These are phyloP conservation scores for Nephotettix cincticeps DNA, from an alignment of 1,140 invertebrate genomes.

Conservation along the genomic window DNA sequence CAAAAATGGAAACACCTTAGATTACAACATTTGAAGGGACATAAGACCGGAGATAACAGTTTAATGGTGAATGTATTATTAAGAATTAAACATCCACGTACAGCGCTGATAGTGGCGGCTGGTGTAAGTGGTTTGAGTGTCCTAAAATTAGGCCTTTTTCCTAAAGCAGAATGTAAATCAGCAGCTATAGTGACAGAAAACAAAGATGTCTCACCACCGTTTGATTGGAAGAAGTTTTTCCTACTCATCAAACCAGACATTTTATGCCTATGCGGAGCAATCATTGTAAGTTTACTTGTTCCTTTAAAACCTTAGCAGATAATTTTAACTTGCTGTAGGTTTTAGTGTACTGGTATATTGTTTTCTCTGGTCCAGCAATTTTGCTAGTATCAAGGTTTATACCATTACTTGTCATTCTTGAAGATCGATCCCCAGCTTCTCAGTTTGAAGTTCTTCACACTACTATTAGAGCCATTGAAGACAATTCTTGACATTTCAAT, in stretches of 20 bases:
- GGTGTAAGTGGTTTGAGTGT: not conserved
- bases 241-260: constrained; percentile 59
- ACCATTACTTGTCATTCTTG: not conserved
- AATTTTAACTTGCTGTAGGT: not conserved
- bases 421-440: constrained; percentile 13
- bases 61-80: too few relatives aligned
- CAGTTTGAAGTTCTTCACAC: constrained; percentile 22
- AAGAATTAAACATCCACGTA: too few relatives aligned
- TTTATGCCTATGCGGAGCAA: constrained; percentile 55
- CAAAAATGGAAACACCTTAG: too few relatives aligned
- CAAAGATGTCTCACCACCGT: not conserved
- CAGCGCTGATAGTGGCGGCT: not conserved
- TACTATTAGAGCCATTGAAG: constrained; percentile 19
- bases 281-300: constrained; percentile 52
- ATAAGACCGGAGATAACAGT: too few relatives aligned
- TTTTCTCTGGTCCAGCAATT: not conserved
- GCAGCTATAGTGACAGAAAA: constrained; percentile 1
- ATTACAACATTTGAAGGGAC: too few relatives aligned
- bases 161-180: not conserved
- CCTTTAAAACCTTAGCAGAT: not conserved
- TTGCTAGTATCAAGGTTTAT: constrained; percentile 1
- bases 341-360: constrained; percentile 22
- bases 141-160: not conserved
- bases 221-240: constrained; percentile 42
- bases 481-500: too few relatives aligned